phyloP scores from a whole-genome alignment of 2,113 vertebrate species.

The Ursus arctos region DNA sequence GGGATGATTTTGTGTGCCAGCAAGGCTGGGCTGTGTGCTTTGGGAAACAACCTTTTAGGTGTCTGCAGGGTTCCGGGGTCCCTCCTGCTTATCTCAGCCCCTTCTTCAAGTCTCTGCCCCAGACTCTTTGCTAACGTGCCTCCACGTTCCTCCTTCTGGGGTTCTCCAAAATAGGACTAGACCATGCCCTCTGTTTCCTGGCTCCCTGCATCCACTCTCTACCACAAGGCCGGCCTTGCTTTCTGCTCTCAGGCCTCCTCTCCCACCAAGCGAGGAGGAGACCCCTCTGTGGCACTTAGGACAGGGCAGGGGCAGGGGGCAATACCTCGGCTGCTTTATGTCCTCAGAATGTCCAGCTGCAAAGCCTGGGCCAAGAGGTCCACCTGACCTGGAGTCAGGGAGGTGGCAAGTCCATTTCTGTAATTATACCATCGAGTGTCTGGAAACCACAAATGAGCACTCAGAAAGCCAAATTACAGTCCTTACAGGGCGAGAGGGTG shows the following conservation, averaged over 20 bases:
- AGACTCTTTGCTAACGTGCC: background rate
- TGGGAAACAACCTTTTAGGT: background rate
- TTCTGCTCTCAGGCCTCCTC: background rate
- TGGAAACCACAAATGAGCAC: constrained; percentile 77
- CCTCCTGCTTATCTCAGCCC: background rate
- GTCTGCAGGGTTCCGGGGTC: background rate
- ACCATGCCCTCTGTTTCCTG: background rate
- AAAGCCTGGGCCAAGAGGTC: background rate
- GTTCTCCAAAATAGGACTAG: background rate
- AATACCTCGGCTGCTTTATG: background rate
- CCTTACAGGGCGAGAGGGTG: constrained; percentile 29
- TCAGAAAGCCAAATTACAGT: constrained; percentile 67
- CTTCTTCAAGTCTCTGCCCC: background rate
- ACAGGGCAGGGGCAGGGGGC: too few relatives aligned
- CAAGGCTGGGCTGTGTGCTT: background rate
- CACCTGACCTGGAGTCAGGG: constrained; percentile 56
- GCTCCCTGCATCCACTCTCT: background rate
- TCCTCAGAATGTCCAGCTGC: background rate
- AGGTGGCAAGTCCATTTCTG: constrained; percentile 25
- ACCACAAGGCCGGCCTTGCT: background rate
- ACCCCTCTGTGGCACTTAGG: background rate
- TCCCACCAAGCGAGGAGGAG: background rate
- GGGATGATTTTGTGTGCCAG: background rate
- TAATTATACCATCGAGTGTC: constrained; percentile 55
- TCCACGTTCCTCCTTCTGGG: background rate